Base-by-base conservation (phyloP, 2,797 vertebrate species). In the Octomys mimax region DNA sequence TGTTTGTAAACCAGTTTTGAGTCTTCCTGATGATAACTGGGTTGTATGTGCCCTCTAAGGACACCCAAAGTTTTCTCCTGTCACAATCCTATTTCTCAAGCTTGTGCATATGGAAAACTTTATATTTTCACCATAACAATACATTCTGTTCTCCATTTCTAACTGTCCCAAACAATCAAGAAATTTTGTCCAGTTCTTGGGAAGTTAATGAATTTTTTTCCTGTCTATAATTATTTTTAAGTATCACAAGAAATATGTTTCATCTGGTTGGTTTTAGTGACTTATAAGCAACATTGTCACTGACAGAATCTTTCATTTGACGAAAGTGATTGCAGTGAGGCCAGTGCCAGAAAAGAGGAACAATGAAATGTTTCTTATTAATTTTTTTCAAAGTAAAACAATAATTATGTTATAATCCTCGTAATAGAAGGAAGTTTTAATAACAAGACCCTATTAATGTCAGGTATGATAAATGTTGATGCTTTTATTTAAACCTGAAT, bases 331-430 rank as follows among this genome's bases (percentile, higher is more conserved):
- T 70, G 3, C 10, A 80, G 82, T 22, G 26, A 49, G 79, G 31
- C 12, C 9, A 61, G 82, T 42, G 16, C 24, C 46, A 93, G 36
- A 87, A 28, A 79, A 36, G 62, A 39, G 28, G 4, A 36, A 75
- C 0, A 83, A 66, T 39, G 19, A 87, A 0, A 1, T 78, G 0
- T 86, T 86, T 75, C 59, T 78, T 91, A 83, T 71, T 78, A 57
- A 52, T 79, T 91, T 81, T 93, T 93, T 75, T 89, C 68, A 82
- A 91, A 75, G 7, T 10, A 77, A 88, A 75, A 91, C 26, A 96
- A 13, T 26, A 79, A 22, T 82, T 75, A 79, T 75, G 22, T 31
- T 62, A 92, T 59, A 93, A 95, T 36, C 11, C 36, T 79, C 28
- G 83, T 82, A 95, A 61, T 75, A 95, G 22, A 39, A 92, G 10